Evolutionary conservation across 2,113 vertebrate species (phyloP).

Genomic region (Rhabdomys dilectus): DNA sequence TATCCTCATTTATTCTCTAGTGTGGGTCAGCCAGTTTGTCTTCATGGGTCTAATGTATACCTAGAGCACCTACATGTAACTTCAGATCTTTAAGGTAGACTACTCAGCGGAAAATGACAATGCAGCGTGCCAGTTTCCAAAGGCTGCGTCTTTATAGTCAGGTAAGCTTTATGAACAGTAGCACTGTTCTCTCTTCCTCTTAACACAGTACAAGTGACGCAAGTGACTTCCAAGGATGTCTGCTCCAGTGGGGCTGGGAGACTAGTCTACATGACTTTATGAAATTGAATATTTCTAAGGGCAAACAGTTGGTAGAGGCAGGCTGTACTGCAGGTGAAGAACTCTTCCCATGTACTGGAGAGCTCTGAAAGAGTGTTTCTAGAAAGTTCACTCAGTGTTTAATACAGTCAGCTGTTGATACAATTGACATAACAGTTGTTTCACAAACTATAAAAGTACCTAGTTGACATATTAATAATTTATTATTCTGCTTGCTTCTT

Average conservation of each 20-base stretch:
- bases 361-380: neutral
- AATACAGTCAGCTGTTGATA: neutral
- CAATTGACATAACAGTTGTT: conserved; percentile 29
- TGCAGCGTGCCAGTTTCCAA: neutral
- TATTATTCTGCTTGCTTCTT: conserved; percentile 27
- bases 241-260: conserved; percentile 10
- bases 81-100: conserved; percentile 29
- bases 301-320: neutral
- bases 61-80: conserved; percentile 6
- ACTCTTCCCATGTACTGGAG: neutral
- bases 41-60: neutral
- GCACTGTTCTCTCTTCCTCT: conserved; percentile 26
- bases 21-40: conserved; percentile 36
- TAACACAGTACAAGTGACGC: conserved; percentile 18
- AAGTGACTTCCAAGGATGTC: neutral
- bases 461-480: neutral
- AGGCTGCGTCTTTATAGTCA: neutral
- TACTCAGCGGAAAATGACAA: neutral
- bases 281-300: conserved; percentile 25
- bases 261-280: conserved; percentile 44
- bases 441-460: conserved; percentile 12
- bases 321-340: neutral
- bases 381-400: conserved; percentile 22
- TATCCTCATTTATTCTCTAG: conserved; percentile 43
- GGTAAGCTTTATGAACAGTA: neutral